Evolutionary conservation across 2,888 invertebrate genomes (phyloP), one percentile per base, ranked within the genome.

Genomic region (Drosophila colorata): DNA sequence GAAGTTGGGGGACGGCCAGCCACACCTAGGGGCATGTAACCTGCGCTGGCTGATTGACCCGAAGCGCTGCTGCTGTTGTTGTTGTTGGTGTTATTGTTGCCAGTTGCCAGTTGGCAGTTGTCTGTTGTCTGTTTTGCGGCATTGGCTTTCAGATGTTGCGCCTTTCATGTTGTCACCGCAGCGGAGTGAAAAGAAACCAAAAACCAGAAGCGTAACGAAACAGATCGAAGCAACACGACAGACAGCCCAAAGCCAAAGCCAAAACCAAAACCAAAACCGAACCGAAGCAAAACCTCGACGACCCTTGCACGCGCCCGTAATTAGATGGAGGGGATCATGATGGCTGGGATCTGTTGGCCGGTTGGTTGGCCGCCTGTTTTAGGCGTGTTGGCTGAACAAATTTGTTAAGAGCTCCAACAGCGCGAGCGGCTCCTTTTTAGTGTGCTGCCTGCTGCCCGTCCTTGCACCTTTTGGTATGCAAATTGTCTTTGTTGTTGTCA

Each of bases 121-220:
- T 16, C 44, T 28, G 58, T 64, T 64, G 69, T 60, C 78, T 46
- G 60, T 61, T 65, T 33, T 69, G 71, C 74, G 81, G 87, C 81
- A 77, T 75, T 66, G 74, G 64, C 81, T 69, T 52, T 81, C 67
- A 80, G 87, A 79, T 87, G 80, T 75, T 79, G 74, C 58, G 63
- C 72, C 78, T 73, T 75, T 80, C 78, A 80, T 86, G 84, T 88
- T 78, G 81, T 83, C 84, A 78, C 87, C 84, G 81, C 76, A 79
- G 73, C 69, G 49, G 66, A 78, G 79, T 76, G 70, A 82, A 82
- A 87, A 83, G 82, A 87, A 78, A 77, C 78, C 81, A 87, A 90
- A 90, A 90, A 90, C 89, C 90, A 90, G 90, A 90, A 90, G 90
- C 90, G 90, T 90, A 90, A 89, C 90, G 86, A 90, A 90, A 90